A percentile compares a stretch with the other conserved stretches of the same genome.
Conservation (phyloP, 2,888 invertebrate genomes). For the Drosophila bunnanda region DNA sequence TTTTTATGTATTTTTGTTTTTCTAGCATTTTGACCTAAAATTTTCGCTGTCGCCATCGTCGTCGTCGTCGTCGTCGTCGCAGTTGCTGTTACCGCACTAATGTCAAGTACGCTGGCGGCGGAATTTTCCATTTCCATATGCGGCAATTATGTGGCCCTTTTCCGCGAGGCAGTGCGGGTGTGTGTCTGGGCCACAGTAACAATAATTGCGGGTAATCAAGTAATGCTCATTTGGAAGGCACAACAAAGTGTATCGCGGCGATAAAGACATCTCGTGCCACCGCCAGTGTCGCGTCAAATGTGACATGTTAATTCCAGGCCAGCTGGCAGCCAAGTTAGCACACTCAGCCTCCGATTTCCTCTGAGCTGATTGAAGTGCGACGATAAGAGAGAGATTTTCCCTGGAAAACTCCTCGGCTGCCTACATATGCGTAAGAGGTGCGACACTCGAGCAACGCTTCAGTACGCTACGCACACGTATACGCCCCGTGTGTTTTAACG, state of each 20-base stretch:
- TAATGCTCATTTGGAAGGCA: slow-evolving; percentile 74
- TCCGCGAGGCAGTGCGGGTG: slow-evolving; percentile 1
- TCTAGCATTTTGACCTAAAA: slow-evolving; percentile 78
- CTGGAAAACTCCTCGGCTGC: slow-evolving; percentile 59
- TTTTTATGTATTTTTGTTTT: slow-evolving; percentile 18
- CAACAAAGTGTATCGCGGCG: slow-evolving; percentile 48
- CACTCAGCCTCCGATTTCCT: slow-evolving; percentile 3
- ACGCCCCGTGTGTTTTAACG: slow-evolving; percentile 6
- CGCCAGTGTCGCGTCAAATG: slow-evolving; percentile 60
- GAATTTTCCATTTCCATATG: slow-evolving; percentile 65
- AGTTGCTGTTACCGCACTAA: slow-evolving; percentile 53
- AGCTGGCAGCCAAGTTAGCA: slow-evolving; percentile 59
- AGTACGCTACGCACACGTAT: slow-evolving; percentile 26
- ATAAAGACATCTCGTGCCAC: slow-evolving; percentile 53
- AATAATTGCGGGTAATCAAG: slow-evolving; percentile 79
- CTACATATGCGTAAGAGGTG: slow-evolving; percentile 73
- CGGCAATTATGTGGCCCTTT: slow-evolving; percentile 68
- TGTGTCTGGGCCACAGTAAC: slow-evolving; percentile 57
- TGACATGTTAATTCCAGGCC: slow-evolving; percentile 79
- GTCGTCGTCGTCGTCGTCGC: slow-evolving; percentile 4
- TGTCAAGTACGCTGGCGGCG: slow-evolving; percentile 71
- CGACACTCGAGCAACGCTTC: slow-evolving; percentile 59
- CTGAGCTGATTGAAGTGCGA: slow-evolving; percentile 70
- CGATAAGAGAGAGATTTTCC: slow-evolving; percentile 70
- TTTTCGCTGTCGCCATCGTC: slow-evolving; percentile 37